Evolutionary conservation across 2,888 invertebrate genomes (phyloP).

Genomic region (Aproaerema taeniolella): DNA sequence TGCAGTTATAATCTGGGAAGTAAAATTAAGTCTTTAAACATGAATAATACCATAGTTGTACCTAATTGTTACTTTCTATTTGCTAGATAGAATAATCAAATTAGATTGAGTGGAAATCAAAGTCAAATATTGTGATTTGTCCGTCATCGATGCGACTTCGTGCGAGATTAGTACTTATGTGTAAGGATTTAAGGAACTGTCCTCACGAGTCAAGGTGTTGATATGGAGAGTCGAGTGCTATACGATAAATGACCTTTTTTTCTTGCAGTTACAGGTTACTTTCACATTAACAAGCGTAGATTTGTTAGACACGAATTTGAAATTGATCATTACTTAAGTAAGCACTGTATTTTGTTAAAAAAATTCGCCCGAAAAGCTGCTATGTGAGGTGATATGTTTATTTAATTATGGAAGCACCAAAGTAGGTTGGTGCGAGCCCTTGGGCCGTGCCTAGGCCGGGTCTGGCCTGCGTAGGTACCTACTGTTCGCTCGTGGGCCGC

Average conservation of each 20-base stretch:
- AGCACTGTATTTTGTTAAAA: too few species aligned
- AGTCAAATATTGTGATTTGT: slow-evolving; percentile 60
- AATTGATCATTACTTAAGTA: too few species aligned
- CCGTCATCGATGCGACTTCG: slow-evolving; percentile 32
- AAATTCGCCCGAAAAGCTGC: slow-evolving; percentile 39
- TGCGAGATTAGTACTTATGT: not conserved
- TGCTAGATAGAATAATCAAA: slow-evolving; percentile 77
- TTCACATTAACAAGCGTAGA: not conserved
- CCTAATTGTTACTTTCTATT: slow-evolving; percentile 76
- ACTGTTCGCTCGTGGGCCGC: slow-evolving; percentile 15
- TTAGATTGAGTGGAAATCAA: slow-evolving; percentile 64
- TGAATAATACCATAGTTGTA: slow-evolving; percentile 64
- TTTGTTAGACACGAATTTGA: slow-evolving; percentile 14
- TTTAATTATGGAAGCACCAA: slow-evolving; percentile 54
- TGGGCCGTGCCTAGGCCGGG: not conserved
- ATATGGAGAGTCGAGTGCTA: not conserved
- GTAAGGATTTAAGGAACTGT: too few species aligned
- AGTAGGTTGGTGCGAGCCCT: slow-evolving; percentile 31
- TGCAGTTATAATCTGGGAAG: slow-evolving; percentile 62
- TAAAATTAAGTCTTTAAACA: slow-evolving; percentile 48
- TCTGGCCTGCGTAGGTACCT: too few species aligned
- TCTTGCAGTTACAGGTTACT: not conserved
- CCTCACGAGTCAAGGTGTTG: too few species aligned
- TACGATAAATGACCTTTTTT: too few species aligned
- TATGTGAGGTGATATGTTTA: slow-evolving; percentile 44